These are phyloP conservation scores for Caenorhabditis sp. DNA, from an alignment of 2,888 invertebrate species.

Conservation along the genomic window DNA sequence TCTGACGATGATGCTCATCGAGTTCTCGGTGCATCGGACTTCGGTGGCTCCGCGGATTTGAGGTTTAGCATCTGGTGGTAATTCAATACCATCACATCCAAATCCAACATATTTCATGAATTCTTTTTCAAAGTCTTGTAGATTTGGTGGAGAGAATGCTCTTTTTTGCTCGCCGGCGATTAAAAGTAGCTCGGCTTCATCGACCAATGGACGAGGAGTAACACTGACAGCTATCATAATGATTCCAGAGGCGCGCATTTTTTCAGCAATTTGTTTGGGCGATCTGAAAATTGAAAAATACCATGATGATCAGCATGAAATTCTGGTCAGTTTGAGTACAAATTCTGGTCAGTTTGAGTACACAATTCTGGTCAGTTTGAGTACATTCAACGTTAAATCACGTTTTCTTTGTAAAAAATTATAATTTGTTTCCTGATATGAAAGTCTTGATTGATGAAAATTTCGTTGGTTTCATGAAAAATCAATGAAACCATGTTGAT, in stretches of 20 bases:
- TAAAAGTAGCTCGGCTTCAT: slow-evolving; percentile 61
- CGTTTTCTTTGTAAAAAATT: too few species aligned
- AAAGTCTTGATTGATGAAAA: too few species aligned
- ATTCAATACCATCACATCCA: slow-evolving; percentile 63
- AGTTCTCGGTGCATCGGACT: slow-evolving; percentile 62
- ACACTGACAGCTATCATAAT: slow-evolving; percentile 64
- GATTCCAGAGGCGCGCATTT: slow-evolving; percentile 50
- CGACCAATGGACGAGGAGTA: slow-evolving; percentile 56
- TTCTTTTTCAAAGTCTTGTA: slow-evolving; percentile 62
- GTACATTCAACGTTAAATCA: too few species aligned
- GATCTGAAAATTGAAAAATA: too few species aligned
- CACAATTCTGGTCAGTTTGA: too few species aligned
- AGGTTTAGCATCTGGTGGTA: slow-evolving; percentile 63
- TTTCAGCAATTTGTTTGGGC: slow-evolving; percentile 40
- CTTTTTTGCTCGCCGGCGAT: slow-evolving; percentile 57
- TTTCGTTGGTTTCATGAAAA: too few species aligned
- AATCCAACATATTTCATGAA: slow-evolving; percentile 68
- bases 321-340: too few species aligned
- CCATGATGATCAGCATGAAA: too few species aligned
- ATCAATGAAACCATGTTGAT: too few species aligned
- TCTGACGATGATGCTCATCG: slow-evolving; percentile 63
- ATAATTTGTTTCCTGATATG: too few species aligned
- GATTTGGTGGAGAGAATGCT: slow-evolving; percentile 64
- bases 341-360: too few species aligned
- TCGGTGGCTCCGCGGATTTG: slow-evolving; percentile 67